Evolutionary conservation across 2,797 vertebrate species (phyloP).

Genomic region (Gambelia wislizenii): DNA sequence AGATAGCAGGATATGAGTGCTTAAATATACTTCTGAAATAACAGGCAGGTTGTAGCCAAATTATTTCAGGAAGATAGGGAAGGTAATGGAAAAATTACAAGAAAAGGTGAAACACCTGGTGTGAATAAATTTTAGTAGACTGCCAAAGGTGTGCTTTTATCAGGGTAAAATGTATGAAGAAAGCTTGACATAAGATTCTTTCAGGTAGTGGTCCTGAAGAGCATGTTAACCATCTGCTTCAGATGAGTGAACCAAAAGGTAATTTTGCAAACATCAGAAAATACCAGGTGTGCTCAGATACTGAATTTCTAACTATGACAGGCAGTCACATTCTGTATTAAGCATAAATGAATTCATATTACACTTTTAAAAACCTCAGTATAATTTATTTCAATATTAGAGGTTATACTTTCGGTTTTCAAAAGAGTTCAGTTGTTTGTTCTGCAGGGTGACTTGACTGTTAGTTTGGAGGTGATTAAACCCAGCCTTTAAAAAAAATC

Average conservation of each 20-base stretch:
- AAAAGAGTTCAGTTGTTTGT: constrained; percentile 60
- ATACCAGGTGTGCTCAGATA: constrained; percentile 44
- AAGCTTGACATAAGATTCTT: constrained; percentile 57
- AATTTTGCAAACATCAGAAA: constrained; percentile 60
- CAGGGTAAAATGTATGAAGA: constrained; percentile 56
- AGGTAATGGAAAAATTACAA: constrained; percentile 48
- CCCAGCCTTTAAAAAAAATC: neutral
- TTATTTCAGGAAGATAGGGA: constrained; percentile 17
- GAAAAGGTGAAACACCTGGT: constrained; percentile 27
- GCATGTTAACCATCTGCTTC: constrained; percentile 50
- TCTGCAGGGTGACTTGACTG: constrained; percentile 44
- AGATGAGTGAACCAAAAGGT: constrained; percentile 68
- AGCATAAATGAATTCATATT: constrained; percentile 52
- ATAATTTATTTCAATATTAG: constrained; percentile 45
- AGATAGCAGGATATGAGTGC: constrained; percentile 28
- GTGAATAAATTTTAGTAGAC: constrained; percentile 48
- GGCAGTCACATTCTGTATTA: constrained; percentile 43
- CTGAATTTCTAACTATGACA: constrained; percentile 41
- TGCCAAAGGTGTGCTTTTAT: constrained; percentile 56
- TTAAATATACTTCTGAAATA: neutral
- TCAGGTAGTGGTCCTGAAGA: constrained; percentile 55
- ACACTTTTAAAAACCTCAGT: constrained; percentile 51
- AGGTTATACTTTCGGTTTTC: constrained; percentile 52
- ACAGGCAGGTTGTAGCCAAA: neutral
- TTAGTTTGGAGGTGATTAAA: constrained; percentile 1